phyloP scores from a whole-genome alignment of 2,113 vertebrate genomes.

The Thunnus maccoyii region DNA sequence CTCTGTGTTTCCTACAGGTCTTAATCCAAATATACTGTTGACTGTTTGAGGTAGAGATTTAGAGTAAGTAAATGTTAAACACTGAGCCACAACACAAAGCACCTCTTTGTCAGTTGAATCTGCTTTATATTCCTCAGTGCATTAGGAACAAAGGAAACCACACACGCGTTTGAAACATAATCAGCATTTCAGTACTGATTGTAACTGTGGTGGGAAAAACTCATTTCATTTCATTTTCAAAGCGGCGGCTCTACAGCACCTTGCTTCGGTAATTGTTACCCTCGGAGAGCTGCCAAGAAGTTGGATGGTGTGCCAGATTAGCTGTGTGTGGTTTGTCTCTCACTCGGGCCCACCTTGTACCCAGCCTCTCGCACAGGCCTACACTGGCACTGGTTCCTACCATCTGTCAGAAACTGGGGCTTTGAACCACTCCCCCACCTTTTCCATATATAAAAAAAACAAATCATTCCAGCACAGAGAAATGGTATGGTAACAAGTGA shows the following conservation, averaged over 20 bases:
- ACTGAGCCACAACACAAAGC: slow-evolving; percentile 25
- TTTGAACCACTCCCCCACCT: slow-evolving; percentile 32
- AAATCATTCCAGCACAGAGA: slow-evolving; percentile 28
- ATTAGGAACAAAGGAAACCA: slow-evolving; percentile 51
- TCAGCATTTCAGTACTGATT: slow-evolving; percentile 65
- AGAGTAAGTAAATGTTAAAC: slow-evolving; percentile 35
- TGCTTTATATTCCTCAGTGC: slow-evolving; percentile 47
- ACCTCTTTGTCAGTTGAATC: slow-evolving; percentile 32
- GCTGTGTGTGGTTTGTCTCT: slow-evolving; percentile 76
- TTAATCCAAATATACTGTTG: slow-evolving; percentile 33
- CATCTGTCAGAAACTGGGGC: slow-evolving; percentile 76
- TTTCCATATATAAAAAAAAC: slow-evolving; percentile 1
- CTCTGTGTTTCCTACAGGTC: slow-evolving; percentile 34
- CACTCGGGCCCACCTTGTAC: slow-evolving; percentile 71
- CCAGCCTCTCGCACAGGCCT: slow-evolving; percentile 60
- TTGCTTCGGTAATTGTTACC: slow-evolving; percentile 75
- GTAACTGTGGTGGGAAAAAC: slow-evolving; percentile 48
- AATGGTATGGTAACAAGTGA: slow-evolving; percentile 20
- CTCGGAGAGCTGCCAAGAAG: slow-evolving; percentile 69
- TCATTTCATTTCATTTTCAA: slow-evolving; percentile 73
- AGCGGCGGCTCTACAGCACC: slow-evolving; percentile 56
- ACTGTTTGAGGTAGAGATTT: slow-evolving; percentile 36
- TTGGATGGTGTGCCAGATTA: slow-evolving; percentile 77
- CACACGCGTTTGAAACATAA: slow-evolving; percentile 55
- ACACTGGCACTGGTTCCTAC: slow-evolving; percentile 66